phyloP scores from a whole-genome alignment of 2,888 invertebrate species.

The Heliconius cydno region DNA sequence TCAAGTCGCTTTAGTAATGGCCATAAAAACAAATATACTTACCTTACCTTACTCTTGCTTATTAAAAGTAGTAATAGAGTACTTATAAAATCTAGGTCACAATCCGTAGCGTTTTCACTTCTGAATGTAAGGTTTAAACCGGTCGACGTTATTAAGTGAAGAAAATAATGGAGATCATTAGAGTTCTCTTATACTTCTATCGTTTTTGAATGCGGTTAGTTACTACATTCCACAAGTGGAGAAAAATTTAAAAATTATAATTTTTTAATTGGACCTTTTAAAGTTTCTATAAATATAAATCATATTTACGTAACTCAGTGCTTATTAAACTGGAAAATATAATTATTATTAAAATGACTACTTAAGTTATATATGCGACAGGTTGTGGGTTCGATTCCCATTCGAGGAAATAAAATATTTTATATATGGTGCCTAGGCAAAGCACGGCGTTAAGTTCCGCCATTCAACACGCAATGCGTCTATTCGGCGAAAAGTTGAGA shows the following conservation, averaged over 20 bases:
- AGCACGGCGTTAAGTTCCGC: too few relatives aligned
- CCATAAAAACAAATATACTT: too few relatives aligned
- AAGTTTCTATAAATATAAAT: neutral
- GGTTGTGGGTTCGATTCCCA: too few relatives aligned
- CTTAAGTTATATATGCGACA: neutral
- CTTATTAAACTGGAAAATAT: neutral
- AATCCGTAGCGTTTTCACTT: conserved; percentile 3
- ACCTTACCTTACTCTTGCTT: too few relatives aligned
- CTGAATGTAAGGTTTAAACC: conserved; percentile 27
- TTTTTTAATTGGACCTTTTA: too few relatives aligned
- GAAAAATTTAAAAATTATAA: neutral
- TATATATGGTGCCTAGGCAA: too few relatives aligned
- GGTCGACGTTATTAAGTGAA: conserved; percentile 21
- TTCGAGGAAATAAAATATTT: too few relatives aligned
- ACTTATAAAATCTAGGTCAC: conserved; percentile 33
- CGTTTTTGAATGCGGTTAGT: conserved; percentile 15
- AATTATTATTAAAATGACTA: neutral
- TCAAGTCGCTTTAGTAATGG: too few relatives aligned
- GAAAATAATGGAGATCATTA: conserved; percentile 26
- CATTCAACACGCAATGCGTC: too few relatives aligned
- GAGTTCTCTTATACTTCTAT: neutral
- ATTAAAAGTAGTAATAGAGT: neutral
- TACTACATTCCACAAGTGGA: neutral
- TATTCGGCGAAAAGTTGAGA: too few relatives aligned
- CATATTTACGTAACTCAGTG: neutral